Evolutionary conservation across 2,888 invertebrate species (phyloP).

Genomic region (Chrysina gloriosa): DNA sequence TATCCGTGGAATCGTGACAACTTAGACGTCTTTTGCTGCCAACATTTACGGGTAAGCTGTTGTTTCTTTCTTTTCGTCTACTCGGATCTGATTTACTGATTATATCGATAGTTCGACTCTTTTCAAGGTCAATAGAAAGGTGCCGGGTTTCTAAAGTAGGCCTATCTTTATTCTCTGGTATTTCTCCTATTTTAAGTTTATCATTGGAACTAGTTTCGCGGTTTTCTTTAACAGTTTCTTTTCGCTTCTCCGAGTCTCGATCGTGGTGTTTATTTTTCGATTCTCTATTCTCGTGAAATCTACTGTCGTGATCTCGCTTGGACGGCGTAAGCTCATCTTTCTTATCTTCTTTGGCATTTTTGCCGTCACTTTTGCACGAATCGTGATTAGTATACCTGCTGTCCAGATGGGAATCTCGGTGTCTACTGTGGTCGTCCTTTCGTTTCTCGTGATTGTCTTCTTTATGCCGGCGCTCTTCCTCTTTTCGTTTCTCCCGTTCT

Average conservation of each 20-base stretch:
- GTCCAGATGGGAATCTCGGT: constrained; percentile 68
- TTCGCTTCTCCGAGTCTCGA: constrained; percentile 63
- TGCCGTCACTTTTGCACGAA: constrained; percentile 48
- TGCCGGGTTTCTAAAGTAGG: constrained; percentile 63
- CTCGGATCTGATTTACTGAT: constrained; percentile 55
- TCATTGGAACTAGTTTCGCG: constrained; percentile 67
- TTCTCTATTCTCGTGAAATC: constrained; percentile 50
- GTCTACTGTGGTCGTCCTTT: constrained; percentile 67
- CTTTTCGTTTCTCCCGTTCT: constrained; percentile 59
- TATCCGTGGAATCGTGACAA: constrained; percentile 77
- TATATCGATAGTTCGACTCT: constrained; percentile 56
- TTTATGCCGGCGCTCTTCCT: constrained; percentile 60
- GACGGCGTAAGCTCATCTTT: constrained; percentile 47
- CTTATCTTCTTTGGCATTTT: constrained; percentile 64
- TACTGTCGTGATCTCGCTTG: constrained; percentile 39
- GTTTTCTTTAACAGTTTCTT: constrained; percentile 65
- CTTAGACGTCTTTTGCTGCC: constrained; percentile 81
- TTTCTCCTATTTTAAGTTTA: constrained; percentile 63
- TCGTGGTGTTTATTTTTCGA: constrained; percentile 61
- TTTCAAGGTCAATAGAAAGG: constrained; percentile 66
- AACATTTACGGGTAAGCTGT: constrained; percentile 73
- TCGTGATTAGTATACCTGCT: constrained; percentile 53
- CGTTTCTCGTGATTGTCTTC: constrained; percentile 64
- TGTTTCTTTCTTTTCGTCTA: constrained; percentile 73
- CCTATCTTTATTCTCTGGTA: constrained; percentile 55